Evolutionary conservation across 2,888 invertebrate species (phyloP), one percentile per base, ranked within the genome.

Genomic region (Thymelicus sylvestris): DNA sequence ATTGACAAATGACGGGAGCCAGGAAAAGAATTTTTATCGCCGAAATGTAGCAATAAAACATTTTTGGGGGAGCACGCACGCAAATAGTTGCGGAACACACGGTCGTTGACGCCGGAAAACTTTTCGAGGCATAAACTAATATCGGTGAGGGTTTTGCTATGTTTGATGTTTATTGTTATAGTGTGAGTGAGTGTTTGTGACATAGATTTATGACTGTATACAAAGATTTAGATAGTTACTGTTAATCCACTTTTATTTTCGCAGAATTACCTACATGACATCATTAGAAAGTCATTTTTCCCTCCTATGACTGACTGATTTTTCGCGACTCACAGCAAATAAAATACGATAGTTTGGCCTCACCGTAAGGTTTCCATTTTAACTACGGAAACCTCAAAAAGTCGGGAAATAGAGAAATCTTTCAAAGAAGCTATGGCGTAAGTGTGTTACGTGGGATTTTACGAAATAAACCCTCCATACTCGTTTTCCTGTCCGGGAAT

Each of bases 1-100:
- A 89, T 86, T 89, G 90, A 88, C 90, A 86, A 88, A 88, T 86
- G 86, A 88, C 83, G 82, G 68, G 73, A 75, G 76, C 78, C 76
- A 75, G 81, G 74, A 75, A 81, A 76, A 85, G 82, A 87, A 6
- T n/a, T 55, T 88, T 88, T 87, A 84, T 84, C 76, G 83, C 68
- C 67, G 77, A 79, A 83, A 85, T 83, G 78, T 82, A 77, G 80
- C 79, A 80, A 81, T 83, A 83, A 87, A 87, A 82, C 79, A 78
- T 77, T 82, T 86, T 84, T 80, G 74, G 19, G 59, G 59, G 64
- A 78, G 71, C 73, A 77, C 73, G 75, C 74, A 74, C 73, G 75
- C 74, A 74, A 73, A 76, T 77, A 74, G 67, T 52, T 44, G 55
- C 59, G 73, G 52, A 41, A 78, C 75, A 76, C 63, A 79, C 74